phyloP scores from a whole-genome alignment of 2,888 invertebrate species.

The Andrena camellia region DNA sequence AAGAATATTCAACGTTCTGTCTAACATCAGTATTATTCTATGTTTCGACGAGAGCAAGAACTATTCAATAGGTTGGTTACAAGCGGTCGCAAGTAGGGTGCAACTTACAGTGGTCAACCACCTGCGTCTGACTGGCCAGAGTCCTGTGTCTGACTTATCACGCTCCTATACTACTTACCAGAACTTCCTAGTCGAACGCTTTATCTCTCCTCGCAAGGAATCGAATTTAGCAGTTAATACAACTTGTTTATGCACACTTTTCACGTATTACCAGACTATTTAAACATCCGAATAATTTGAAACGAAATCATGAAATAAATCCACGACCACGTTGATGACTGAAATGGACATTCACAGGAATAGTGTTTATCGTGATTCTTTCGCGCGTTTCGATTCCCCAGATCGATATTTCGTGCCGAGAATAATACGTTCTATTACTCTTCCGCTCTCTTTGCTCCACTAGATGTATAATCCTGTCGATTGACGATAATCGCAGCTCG shows the following conservation, averaged over 20 bases:
- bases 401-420: conserved; percentile 5
- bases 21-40: too few relatives aligned
- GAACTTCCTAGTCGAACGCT: neutral
- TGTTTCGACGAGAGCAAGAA: too few relatives aligned
- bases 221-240: neutral
- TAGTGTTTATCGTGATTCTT: conserved; percentile 21
- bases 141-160: neutral
- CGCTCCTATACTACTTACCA: neutral
- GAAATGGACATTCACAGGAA: neutral
- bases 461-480: conserved; percentile 55
- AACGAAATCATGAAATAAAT: neutral
- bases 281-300: neutral
- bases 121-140: too few relatives aligned
- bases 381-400: conserved; percentile 6
- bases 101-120: too few relatives aligned
- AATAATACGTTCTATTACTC: conserved; percentile 33
- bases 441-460: conserved; percentile 16
- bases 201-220: neutral
- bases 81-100: too few relatives aligned
- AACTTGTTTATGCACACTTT: neutral
- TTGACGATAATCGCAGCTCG: conserved; percentile 60
- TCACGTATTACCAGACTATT: neutral
- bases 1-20: too few relatives aligned
- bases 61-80: too few relatives aligned
- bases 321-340: neutral